phyloP scores from a whole-genome alignment of 2,113 vertebrate species.

The Neolamprologus kungweensis region DNA sequence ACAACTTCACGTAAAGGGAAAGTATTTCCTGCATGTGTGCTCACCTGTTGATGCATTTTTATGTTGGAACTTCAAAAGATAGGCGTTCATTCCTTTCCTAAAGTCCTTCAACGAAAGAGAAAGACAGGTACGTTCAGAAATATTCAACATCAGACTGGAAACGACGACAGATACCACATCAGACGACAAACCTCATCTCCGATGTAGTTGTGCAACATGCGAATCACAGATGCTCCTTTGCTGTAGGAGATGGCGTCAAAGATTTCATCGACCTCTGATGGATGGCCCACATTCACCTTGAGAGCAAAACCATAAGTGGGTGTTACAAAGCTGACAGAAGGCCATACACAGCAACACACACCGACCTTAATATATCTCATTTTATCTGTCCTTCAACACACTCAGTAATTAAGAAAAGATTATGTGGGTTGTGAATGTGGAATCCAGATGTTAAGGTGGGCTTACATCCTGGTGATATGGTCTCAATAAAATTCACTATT shows the following conservation, averaged over 20 bases:
- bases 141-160: background rate
- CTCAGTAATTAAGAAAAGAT: background rate
- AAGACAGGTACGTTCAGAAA: background rate
- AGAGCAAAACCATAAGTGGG: background rate
- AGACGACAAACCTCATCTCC: conserved; percentile 84
- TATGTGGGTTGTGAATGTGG: background rate
- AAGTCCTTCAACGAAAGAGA: conserved; percentile 80
- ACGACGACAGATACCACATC: rapidly evolving
- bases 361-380: rapidly evolving
- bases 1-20: rapidly evolving
- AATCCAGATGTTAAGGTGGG: background rate
- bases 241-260: conserved; percentile 99
- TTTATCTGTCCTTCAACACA: background rate
- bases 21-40: background rate
- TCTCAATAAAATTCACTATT: background rate
- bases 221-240: conserved; percentile 97
- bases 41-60: conserved; percentile 97
- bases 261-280: conserved; percentile 97
- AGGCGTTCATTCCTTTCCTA: conserved; percentile 96
- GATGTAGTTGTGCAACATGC: conserved; percentile 96
- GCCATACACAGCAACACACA: background rate
- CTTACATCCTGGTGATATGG: rapidly evolving
- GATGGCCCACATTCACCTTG: conserved; percentile 94
- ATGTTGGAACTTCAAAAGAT: conserved; percentile 93
- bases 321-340: background rate